Percentiles rank a stretch among this genome's conserved stretches.
Conservation (phyloP, 2,113 vertebrate species). For the Malaclemys terrapin region DNA sequence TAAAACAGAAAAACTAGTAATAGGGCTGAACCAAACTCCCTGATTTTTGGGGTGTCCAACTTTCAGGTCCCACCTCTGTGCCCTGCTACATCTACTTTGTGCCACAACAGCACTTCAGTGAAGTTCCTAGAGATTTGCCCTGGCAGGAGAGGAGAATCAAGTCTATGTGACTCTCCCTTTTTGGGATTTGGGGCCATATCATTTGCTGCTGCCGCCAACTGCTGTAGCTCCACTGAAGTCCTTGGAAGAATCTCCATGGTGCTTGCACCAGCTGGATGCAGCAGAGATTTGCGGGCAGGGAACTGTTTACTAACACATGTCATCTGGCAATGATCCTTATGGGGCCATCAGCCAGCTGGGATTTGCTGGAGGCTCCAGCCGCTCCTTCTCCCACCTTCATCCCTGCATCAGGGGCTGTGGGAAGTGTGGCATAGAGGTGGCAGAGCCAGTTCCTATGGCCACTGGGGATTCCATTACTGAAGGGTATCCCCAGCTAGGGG, state of each 20-base stretch:
- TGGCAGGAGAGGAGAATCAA: too few species aligned
- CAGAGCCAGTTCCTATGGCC: neutral
- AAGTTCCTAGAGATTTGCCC: too few species aligned
- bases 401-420: neutral
- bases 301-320: neutral
- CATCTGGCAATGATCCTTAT: neutral
- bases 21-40: conserved; percentile 28
- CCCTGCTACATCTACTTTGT: too few species aligned
- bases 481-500: neutral
- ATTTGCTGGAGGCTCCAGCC: neutral
- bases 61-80: neutral
- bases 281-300: neutral
- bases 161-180: too few species aligned
- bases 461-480: neutral
- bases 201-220: neutral
- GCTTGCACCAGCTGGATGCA: neutral
- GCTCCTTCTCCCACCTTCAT: neutral
- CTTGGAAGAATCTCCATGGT: neutral
- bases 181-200: too few species aligned
- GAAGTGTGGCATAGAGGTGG: neutral
- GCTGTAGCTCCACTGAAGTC: neutral
- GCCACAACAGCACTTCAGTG: too few species aligned
- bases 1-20: conserved; percentile 27
- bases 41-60: neutral
- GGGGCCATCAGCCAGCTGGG: neutral